Percentiles rank a stretch among this genome's conserved stretches.
These are phyloP conservation scores for Bombus haemorrhoidalis DNA, from an alignment of 1,140 invertebrate species.

Conservation along the genomic window DNA sequence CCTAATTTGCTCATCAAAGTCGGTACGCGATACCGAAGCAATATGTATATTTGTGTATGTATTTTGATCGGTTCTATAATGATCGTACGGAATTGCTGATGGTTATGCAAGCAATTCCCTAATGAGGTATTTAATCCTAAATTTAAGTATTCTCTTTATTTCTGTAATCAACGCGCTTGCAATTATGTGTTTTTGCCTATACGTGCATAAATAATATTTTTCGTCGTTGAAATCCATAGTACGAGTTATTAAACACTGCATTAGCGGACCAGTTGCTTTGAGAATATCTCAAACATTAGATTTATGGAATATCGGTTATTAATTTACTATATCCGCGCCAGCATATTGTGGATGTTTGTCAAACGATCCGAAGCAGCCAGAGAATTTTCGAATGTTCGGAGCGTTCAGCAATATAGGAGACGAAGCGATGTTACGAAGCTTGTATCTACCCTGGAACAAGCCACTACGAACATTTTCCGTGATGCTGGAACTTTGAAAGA, in stretches of 20 bases:
- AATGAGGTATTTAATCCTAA: background rate
- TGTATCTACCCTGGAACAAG: conserved; percentile 21
- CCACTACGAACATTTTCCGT: conserved; percentile 21
- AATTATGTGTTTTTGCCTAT: background rate
- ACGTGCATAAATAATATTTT: background rate
- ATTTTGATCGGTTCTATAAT: background rate
- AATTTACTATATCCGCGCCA: background rate
- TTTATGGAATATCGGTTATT: background rate
- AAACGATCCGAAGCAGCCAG: conserved; percentile 14
- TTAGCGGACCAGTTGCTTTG: background rate
- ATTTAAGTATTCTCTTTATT: background rate
- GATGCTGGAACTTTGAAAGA: conserved; percentile 35
- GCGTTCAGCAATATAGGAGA: conserved; percentile 25
- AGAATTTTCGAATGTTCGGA: conserved; percentile 10
- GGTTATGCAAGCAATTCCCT: background rate
- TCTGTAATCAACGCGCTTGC: background rate
- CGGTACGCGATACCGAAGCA: background rate
- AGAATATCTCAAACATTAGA: background rate
- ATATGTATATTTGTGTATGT: background rate
- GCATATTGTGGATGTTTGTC: conserved; percentile 12
- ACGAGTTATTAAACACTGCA: background rate
- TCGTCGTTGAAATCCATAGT: background rate
- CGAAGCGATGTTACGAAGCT: conserved; percentile 1
- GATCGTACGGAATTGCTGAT: background rate
- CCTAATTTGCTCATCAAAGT: conserved; percentile 39